phyloP scores from a whole-genome alignment of 2,113 vertebrate genomes.

The Prionailurus bengalensis region DNA sequence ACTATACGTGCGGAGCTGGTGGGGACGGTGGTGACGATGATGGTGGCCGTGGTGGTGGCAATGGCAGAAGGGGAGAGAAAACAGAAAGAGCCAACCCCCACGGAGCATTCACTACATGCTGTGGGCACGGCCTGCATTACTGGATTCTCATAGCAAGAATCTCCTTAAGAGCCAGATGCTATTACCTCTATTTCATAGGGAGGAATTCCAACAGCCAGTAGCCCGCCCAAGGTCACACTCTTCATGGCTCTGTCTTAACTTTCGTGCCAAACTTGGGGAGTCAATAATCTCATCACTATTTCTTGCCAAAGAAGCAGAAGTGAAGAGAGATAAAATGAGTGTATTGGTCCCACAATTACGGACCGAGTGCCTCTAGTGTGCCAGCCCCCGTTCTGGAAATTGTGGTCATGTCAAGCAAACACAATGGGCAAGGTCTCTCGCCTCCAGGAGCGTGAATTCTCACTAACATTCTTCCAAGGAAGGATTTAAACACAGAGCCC shows the following conservation, averaged over 20 bases:
- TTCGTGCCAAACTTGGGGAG: background rate
- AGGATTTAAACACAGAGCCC: background rate
- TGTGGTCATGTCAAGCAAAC: background rate
- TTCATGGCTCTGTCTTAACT: background rate
- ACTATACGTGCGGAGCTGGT: fast-evolving
- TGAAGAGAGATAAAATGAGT: background rate
- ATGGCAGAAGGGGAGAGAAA: background rate
- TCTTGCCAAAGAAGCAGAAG: background rate
- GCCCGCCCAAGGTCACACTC: background rate
- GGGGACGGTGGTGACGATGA: fast-evolving
- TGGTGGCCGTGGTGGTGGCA: fast-evolving
- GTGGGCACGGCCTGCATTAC: fast-evolving
- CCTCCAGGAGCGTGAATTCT: background rate
- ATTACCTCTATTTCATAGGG: background rate
- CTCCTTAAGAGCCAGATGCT: background rate
- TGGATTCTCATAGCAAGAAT: background rate
- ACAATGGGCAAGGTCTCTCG: no score
- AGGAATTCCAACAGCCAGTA: background rate
- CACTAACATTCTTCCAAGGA: background rate
- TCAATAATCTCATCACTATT: background rate
- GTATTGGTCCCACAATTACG: fast-evolving
- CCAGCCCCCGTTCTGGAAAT: no score
- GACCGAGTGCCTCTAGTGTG: background rate
- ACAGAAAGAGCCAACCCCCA: background rate
- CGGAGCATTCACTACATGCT: background rate